Evolutionary conservation across 2,797 vertebrate species (phyloP), one percentile per base, ranked within the genome.

Genomic region (Decapterus maruadsi): DNA sequence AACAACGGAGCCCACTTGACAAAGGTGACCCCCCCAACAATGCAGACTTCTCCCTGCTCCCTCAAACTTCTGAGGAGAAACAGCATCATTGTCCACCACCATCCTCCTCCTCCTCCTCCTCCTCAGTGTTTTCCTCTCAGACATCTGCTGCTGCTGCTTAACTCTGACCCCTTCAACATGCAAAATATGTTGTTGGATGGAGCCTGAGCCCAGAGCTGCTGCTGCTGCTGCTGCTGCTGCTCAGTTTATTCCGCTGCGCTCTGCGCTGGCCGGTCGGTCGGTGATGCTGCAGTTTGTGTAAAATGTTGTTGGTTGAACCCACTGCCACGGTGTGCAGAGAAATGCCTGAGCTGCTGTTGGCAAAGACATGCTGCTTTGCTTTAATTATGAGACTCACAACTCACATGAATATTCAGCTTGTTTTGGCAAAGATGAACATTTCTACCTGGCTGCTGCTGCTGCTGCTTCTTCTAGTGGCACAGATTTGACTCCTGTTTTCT

Each of bases 91-190:
- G 92, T 92, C 60, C 70, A 54, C 91, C 26, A 26, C 3, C 26
- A 1, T 26, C 26, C 26, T 26, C 26, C 26, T 26, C 63, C 62
- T n/a, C 31, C 31, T 91, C 63, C 62, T n/a, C 46, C 81, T 89
- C 89, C 77, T 86, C 90, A 69, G 89, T 93, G 88, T 90, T 89
- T 87, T 71, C 89, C 89, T 90, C 93, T 90, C 75, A 93, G 92
- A 95, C 95, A 96, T 94, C 95, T 95, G 95, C 94, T 93, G 83
- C 89, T 26, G 26, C 26, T 26, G 26, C 26, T 26, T 26, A n/a
- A 86, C 78, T 63, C 65, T 74, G 85, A 91, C 83, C 87, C 90
- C 26, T 94, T 92, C 89, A 75, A 87, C 93, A 95, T 94, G 92
- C 90, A 1, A 95, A 92, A 94, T 92, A 64, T 85, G 68, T 80